Conservation (phyloP, 2,888 invertebrate genomes). For the Brachyopa scutellaris region DNA sequence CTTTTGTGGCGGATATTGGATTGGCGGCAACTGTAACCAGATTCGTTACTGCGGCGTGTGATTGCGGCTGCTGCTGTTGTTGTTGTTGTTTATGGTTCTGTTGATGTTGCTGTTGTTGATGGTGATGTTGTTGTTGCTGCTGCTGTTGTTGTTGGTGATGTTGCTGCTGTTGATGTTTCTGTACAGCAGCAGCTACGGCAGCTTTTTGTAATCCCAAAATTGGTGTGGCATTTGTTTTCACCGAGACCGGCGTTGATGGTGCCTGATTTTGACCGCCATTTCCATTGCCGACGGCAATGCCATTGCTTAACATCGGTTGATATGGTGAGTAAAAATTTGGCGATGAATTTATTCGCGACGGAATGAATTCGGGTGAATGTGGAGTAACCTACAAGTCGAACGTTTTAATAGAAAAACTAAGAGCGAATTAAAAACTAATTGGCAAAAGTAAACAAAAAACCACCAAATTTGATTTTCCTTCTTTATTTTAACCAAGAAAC, state of each 20-base stretch:
- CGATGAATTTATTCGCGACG: conserved; percentile 81
- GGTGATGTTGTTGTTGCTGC: conserved; percentile 74
- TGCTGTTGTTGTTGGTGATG: conserved; percentile 76
- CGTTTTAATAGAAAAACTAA: conserved; percentile 76
- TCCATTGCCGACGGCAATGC: conserved; percentile 74
- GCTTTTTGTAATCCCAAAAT: conserved; percentile 79
- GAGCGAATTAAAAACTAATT: conserved; percentile 65
- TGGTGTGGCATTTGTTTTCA: conserved; percentile 73
- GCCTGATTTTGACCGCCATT: conserved; percentile 70
- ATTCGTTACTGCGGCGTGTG: conserved; percentile 70
- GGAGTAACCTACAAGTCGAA: conserved; percentile 82
- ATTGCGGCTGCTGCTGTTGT: conserved; percentile 73
- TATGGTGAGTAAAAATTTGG: conserved; percentile 81
- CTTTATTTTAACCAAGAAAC: conserved; percentile 30
- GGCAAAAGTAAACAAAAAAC: conserved; percentile 53
- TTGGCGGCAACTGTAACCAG: conserved; percentile 57
- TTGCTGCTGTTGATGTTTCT: conserved; percentile 74
- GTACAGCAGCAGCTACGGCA: conserved; percentile 76
- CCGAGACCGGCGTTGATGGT: conserved; percentile 64
- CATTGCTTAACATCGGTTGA: conserved; percentile 80
- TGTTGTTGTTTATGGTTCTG: conserved; percentile 73
- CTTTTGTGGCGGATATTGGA: conserved; percentile 74
- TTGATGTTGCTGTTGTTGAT: conserved; percentile 72
- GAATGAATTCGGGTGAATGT: conserved; percentile 84
- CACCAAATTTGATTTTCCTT: conserved; percentile 52